These are phyloP conservation scores for Sigmodon hispidus DNA, from an alignment of 2,113 vertebrate species.

Conservation along the genomic window DNA sequence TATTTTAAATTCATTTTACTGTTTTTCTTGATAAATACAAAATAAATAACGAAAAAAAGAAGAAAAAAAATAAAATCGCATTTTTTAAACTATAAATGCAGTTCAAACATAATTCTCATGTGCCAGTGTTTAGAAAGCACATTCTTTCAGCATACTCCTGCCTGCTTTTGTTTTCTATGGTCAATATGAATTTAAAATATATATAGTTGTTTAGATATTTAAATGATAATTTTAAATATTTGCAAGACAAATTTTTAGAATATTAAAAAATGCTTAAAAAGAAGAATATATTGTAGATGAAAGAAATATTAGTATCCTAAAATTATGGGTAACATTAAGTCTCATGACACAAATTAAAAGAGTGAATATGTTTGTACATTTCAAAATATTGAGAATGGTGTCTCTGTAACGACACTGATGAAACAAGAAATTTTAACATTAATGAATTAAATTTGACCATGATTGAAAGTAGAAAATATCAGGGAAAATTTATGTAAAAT, in stretches of 20 bases:
- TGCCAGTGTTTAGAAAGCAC: conserved; percentile 5
- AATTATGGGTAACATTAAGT: neutral
- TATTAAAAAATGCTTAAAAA: neutral
- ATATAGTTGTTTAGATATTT: neutral
- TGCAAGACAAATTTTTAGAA: neutral
- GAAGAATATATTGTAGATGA: neutral
- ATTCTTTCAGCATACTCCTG: neutral
- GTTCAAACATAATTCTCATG: neutral
- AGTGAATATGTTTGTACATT: neutral
- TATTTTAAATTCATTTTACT: too few relatives aligned
- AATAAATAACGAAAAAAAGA: too few relatives aligned
- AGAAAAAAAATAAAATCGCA: too few relatives aligned
- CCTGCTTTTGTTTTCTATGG: neutral
- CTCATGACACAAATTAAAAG: neutral
- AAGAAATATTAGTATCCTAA: conserved; percentile 7
- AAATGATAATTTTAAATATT: neutral
- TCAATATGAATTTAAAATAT: conserved; percentile 3
- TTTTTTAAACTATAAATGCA: neutral
- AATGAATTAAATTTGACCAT: conserved; percentile 13
- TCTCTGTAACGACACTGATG: neutral
- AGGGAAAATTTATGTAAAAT: neutral
- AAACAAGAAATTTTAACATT: neutral
- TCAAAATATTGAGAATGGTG: neutral
- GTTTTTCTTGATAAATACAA: too few relatives aligned
- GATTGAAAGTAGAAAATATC: neutral